Conservation (phyloP, 1,140 invertebrate genomes). For the Bombus difficillimus region DNA sequence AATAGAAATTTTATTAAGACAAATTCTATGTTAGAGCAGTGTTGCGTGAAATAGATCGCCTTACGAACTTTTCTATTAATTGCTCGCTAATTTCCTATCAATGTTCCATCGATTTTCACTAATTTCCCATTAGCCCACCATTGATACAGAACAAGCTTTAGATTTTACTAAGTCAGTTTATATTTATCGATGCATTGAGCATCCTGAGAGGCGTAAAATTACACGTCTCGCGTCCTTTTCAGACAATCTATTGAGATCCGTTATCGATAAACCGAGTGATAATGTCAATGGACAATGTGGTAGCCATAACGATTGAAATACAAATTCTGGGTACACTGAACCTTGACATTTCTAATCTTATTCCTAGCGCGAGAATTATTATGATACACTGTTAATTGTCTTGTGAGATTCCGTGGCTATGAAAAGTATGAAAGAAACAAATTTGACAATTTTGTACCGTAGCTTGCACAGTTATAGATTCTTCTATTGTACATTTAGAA, state of each 20-base stretch:
- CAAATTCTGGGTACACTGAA: slow-evolving; percentile 21
- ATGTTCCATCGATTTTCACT: too few relatives aligned
- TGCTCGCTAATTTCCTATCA: too few relatives aligned
- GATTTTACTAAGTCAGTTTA: neutral
- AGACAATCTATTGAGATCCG: neutral
- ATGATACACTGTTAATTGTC: neutral
- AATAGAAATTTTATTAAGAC: neutral
- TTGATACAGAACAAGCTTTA: too few relatives aligned
- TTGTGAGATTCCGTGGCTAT: neutral
- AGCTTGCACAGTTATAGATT: too few relatives aligned
- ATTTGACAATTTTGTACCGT: too few relatives aligned
- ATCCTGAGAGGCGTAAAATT: neutral
- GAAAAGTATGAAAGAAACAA: neutral
- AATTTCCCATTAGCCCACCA: too few relatives aligned
- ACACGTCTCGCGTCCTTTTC: neutral
- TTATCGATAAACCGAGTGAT: neutral
- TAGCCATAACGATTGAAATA: neutral
- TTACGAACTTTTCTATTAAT: neutral
- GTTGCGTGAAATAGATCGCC: neutral
- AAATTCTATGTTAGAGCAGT: neutral
- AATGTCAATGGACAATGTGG: neutral
- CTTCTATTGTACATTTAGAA: too few relatives aligned
- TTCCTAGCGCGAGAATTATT: neutral
- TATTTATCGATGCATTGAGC: neutral
- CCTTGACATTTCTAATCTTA: neutral